Percentiles rank a stretch among this genome's conserved stretches.
These are phyloP conservation scores for Myoxocephalus aenaeus DNA, from an alignment of 2,797 vertebrate species.

Conservation along the genomic window DNA sequence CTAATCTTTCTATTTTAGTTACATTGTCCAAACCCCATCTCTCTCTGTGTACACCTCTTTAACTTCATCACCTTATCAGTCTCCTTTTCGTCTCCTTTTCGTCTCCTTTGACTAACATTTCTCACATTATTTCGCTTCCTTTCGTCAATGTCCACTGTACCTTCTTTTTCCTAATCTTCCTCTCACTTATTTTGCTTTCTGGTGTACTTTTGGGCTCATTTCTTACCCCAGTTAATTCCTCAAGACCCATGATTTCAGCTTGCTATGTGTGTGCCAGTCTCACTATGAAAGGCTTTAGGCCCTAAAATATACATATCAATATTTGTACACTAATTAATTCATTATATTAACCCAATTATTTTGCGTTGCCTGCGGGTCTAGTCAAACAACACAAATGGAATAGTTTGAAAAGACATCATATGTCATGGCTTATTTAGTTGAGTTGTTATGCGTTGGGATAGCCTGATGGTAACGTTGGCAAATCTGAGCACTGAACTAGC, in stretches of 20 bases:
- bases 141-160: not conserved
- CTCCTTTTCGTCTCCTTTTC: conserved; percentile 6
- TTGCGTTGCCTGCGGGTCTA: not conserved
- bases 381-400: not conserved
- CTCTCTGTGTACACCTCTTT: conserved; percentile 15
- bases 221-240: conserved; percentile 7
- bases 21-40: conserved; percentile 5
- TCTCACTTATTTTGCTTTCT: conserved; percentile 7
- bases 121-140: not conserved
- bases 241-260: conserved; percentile 14
- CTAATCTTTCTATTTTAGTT: conserved; percentile 31
- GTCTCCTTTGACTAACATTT: conserved; percentile 10
- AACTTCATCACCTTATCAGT: conserved; percentile 19
- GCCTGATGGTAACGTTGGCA: not conserved
- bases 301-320: conserved; percentile 6
- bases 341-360: conserved; percentile 18
- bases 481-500: not conserved
- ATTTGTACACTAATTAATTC: conserved; percentile 4
- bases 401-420: not conserved
- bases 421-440: not conserved
- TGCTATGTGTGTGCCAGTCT: not conserved
- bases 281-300: conserved; percentile 12
- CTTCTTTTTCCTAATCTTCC: not conserved
- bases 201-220: conserved; percentile 14
- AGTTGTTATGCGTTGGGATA: not conserved